Percentiles rank a stretch among this genome's conserved stretches.
phyloP scores from a whole-genome alignment of 64 coral and sea anemone genomes.

The Pocillopora damicornis region DNA sequence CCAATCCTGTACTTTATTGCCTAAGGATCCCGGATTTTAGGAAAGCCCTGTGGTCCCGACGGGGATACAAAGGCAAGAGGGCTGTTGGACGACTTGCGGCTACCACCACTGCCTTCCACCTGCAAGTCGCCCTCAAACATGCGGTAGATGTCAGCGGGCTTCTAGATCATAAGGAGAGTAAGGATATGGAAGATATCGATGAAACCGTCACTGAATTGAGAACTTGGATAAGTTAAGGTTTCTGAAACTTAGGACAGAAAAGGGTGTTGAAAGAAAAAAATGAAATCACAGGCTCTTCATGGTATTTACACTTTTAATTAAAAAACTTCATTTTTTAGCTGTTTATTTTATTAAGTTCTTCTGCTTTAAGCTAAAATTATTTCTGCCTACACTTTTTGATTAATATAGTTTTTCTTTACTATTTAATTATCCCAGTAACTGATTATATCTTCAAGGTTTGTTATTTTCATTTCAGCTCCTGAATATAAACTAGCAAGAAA shows the following conservation, averaged over 20 bases:
- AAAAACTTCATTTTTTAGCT: too few species aligned
- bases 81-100: slow-evolving; percentile 6
- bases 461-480: too few species aligned
- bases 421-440: too few species aligned
- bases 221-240: not conserved
- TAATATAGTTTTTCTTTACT: too few species aligned
- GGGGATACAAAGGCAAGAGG: not conserved
- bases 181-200: not conserved
- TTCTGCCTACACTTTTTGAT: too few species aligned
- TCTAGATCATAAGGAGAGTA: not conserved
- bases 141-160: not conserved
- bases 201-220: not conserved
- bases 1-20: slow-evolving; percentile 28
- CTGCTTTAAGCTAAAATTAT: too few species aligned
- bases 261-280: not conserved
- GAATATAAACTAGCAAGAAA: too few species aligned
- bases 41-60: not conserved
- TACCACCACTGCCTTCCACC: slow-evolving; percentile 10
- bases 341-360: too few species aligned
- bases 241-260: not conserved
- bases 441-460: too few species aligned
- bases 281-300: not conserved
- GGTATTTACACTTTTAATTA: not conserved
- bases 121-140: slow-evolving; percentile 18
- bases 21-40: slow-evolving; percentile 30